Percentiles rank a stretch among this genome's conserved stretches.
Evolutionary conservation across 2,797 vertebrate species (phyloP).

Genomic region (Phalloptychus januarius): DNA sequence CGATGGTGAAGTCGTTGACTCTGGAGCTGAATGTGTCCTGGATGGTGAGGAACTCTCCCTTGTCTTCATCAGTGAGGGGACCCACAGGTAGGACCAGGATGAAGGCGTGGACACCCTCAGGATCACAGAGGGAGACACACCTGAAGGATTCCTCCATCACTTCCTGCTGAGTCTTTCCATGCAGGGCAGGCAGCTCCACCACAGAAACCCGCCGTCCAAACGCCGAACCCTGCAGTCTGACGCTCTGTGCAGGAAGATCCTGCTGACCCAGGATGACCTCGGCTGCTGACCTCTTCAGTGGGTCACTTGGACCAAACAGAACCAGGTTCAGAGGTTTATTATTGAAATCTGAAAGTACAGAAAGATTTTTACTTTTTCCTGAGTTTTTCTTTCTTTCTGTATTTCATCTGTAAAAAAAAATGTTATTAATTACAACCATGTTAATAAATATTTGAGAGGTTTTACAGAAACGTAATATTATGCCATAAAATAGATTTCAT

Average conservation of each 20-base stretch:
- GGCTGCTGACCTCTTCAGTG: not conserved
- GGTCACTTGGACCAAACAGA: not conserved
- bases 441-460: too few relatives aligned
- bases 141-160: slow-evolving; percentile 14
- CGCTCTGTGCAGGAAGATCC: not conserved
- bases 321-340: not conserved
- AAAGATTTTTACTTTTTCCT: too few relatives aligned
- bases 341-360: too few relatives aligned
- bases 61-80: slow-evolving; percentile 2
- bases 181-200: slow-evolving; percentile 15
- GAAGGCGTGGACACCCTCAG: slow-evolving; percentile 1
- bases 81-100: slow-evolving; percentile 9
- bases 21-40: not conserved
- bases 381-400: too few relatives aligned
- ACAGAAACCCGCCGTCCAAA: slow-evolving; percentile 5
- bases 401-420: too few relatives aligned
- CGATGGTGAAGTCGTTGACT: not conserved
- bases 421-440: too few relatives aligned
- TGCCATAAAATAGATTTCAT: too few relatives aligned
- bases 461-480: too few relatives aligned
- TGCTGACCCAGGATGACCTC: not conserved
- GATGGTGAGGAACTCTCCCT: not conserved
- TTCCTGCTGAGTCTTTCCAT: slow-evolving; percentile 7
- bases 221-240: not conserved
- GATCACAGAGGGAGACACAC: slow-evolving; percentile 8